Conservation (phyloP, 1,140 invertebrate species). For the Sycophaga agraensis region DNA sequence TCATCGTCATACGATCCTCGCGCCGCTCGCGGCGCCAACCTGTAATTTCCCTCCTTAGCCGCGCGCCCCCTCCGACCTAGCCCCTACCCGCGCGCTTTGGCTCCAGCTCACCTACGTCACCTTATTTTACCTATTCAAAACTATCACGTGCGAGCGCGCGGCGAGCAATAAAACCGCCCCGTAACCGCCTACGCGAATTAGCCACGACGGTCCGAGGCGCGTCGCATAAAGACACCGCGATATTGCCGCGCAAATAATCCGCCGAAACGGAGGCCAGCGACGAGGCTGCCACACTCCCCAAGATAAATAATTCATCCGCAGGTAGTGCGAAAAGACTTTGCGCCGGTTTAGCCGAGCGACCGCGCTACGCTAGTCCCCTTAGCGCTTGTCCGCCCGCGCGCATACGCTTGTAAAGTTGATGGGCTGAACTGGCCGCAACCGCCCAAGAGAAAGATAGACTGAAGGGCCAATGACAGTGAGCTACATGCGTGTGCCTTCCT, state of each 20-base stretch:
- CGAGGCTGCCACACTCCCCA: slow-evolving; percentile 13
- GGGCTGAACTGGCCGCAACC: no score
- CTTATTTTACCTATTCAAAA: no score
- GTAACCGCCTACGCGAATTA: slow-evolving; percentile 7
- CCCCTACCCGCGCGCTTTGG: no score
- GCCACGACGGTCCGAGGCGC: neutral
- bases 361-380: neutral
- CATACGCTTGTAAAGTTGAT: neutral
- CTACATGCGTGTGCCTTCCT: no score
- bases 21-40: no score
- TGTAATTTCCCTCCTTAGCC: no score
- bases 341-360: neutral
- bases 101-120: no score
- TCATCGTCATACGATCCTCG: no score
- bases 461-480: no score
- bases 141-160: neutral
- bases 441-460: no score
- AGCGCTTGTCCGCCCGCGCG: neutral
- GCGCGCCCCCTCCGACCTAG: no score
- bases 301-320: slow-evolving; percentile 23
- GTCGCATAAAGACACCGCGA: neutral
- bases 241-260: slow-evolving; percentile 13
- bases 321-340: neutral
- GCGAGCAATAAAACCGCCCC: no score
- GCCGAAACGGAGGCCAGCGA: neutral